Base-by-base conservation (phyloP, 1,140 invertebrate species). In the Drosophila pandora region DNA sequence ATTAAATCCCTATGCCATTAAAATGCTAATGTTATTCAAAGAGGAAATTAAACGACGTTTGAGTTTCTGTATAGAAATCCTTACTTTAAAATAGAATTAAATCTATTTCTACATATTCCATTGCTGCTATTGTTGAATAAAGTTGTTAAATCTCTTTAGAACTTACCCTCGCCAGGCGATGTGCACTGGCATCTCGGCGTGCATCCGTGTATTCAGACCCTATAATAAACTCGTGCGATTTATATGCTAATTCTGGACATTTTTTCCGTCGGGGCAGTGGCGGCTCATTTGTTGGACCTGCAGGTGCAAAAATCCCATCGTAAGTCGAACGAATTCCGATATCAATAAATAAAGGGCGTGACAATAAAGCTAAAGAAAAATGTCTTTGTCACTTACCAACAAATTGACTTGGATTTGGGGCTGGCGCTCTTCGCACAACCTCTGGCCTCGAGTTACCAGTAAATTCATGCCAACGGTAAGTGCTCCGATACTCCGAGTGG, bases 401-500 rank as follows among this genome's bases (percentile, higher is more conserved):
- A 78, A 92, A 92, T 84, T 92, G 93, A 93, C 90, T 93, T 92
- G 91, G 93, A 92, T 91, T 93, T 91, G 91, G 93, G 91, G 92
- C 93, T 92, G 92, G 93, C 90, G 92, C 93, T 80, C 92, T 93
- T 91, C 93, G 94, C 88, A 93, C 91, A 92, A 93, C 93, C 93
- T 93, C 87, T 90, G 95, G 94, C 92, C 95, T 93, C 92, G 94
- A 93, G 91, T 94, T 92, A 50, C 95, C 95, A 62, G 95, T 96
- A 93, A 96, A 96, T 92, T 97, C 96, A 94, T 97, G 96, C 96
- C 96, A 97, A 95, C 95, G 95, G 94, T 97, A 97, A 77, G 96
- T 97, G 94, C 96, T 97, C 93, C 96, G 94, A 93, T 97, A 97
- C 92, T 97, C 96, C 87, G 96, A 97, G 93, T 97, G 96, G 93